These are phyloP conservation scores for Carabus problematicus DNA, from an alignment of 2,888 invertebrate species.

Conservation along the genomic window DNA sequence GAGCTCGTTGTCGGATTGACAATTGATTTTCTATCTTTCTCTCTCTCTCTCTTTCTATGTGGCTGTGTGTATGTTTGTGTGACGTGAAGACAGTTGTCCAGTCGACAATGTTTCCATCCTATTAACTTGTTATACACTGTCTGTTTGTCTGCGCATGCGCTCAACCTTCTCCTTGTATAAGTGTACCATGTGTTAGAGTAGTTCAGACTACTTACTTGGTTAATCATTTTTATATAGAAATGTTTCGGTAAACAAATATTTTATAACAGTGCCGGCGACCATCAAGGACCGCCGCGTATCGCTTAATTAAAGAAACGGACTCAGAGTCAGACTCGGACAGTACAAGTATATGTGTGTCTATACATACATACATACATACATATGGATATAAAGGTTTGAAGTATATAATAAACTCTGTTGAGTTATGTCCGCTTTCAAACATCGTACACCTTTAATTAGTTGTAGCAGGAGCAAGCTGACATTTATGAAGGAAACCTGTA, in stretches of 20 bases:
- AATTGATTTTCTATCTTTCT: slow-evolving; percentile 32
- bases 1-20: slow-evolving; percentile 30
- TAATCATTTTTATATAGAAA: slow-evolving; percentile 36
- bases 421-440: slow-evolving; percentile 55
- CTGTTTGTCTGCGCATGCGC: not conserved
- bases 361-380: too few relatives aligned
- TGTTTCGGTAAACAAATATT: slow-evolving; percentile 52
- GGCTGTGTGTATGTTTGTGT: not conserved
- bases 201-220: too few relatives aligned
- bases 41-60: not conserved
- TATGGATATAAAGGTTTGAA: slow-evolving; percentile 41
- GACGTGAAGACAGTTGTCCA: not conserved
- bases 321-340: too few relatives aligned
- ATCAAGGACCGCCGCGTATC: slow-evolving; percentile 49
- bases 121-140: not conserved
- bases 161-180: not conserved
- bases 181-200: not conserved
- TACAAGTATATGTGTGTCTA: too few relatives aligned
- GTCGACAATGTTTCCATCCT: not conserved
- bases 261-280: slow-evolving; percentile 49
- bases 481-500: slow-evolving; percentile 56
- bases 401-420: slow-evolving; percentile 52
- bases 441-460: slow-evolving; percentile 58
- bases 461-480: slow-evolving; percentile 54
- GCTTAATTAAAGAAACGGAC: slow-evolving; percentile 46